These are phyloP conservation scores for Anthoscopus minutus DNA, from an alignment of 2,113 vertebrate genomes.

Conservation along the genomic window DNA sequence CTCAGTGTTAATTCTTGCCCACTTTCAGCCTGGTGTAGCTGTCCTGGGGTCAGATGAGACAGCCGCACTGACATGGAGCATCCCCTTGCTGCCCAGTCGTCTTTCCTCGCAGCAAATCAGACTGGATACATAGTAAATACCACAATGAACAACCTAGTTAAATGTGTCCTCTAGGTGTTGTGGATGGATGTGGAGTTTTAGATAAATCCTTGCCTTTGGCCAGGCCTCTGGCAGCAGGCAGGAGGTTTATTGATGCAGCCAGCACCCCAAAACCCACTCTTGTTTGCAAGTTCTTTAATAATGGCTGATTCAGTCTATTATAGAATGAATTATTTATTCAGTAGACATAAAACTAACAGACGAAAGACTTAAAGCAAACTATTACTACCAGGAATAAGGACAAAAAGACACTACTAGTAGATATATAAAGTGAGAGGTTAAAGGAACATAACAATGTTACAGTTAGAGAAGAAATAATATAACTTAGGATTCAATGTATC, in stretches of 20 bases:
- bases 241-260: not conserved
- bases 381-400: not conserved
- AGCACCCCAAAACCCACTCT: not conserved
- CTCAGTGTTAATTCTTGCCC: not conserved
- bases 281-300: not conserved
- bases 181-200: not conserved
- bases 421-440: not conserved
- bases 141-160: not conserved
- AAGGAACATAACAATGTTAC: not conserved
- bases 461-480: not conserved
- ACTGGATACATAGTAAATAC: not conserved
- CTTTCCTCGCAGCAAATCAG: not conserved
- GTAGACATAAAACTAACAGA: not conserved
- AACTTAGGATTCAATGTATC: not conserved
- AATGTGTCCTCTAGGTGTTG: not conserved
- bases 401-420: not conserved
- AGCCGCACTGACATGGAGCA: not conserved
- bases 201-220: not conserved
- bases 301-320: not conserved
- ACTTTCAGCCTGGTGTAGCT: accelerated
- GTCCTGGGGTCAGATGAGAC: not conserved
- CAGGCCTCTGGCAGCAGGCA: not conserved
- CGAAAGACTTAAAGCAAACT: not conserved
- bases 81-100: not conserved
- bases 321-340: not conserved